Percentiles rank a stretch among this genome's conserved stretches.
Conservation (phyloP, 2,113 vertebrate genomes). For the Cairina moschata region DNA sequence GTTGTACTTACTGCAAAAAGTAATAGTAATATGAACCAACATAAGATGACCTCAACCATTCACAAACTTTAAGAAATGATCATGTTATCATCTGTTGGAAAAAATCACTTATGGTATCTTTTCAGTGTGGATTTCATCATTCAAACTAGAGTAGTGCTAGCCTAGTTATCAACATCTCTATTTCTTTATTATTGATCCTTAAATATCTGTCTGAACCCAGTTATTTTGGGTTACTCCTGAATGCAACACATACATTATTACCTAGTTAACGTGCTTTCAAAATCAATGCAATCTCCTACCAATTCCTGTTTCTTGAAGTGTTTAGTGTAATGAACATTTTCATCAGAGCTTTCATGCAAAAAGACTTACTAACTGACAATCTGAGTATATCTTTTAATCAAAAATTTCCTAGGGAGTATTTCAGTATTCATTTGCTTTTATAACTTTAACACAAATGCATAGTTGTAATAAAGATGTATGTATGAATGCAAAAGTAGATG, state of each 20-base stretch:
- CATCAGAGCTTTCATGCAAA: neutral
- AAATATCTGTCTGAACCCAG: neutral
- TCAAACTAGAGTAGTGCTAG: neutral
- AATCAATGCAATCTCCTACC: neutral
- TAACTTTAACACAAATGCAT: neutral
- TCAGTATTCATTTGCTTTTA: neutral
- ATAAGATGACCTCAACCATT: neutral
- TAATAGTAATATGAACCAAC: neutral
- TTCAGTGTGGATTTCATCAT: neutral
- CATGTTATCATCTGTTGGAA: neutral
- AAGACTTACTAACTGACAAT: neutral
- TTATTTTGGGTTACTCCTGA: neutral
- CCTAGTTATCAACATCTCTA: neutral
- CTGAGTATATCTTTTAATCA: neutral
- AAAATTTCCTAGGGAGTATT: neutral
- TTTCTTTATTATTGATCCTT: neutral
- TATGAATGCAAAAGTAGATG: neutral
- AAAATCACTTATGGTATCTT: neutral
- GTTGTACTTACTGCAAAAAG: neutral
- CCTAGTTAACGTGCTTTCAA: neutral
- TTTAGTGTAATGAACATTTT: neutral
- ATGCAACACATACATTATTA: neutral
- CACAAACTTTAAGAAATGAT: neutral
- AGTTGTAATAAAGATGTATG: neutral
- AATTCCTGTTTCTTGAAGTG: neutral